Conservation (phyloP, 2,888 invertebrate species). For the Eremobia ochroleuca region DNA sequence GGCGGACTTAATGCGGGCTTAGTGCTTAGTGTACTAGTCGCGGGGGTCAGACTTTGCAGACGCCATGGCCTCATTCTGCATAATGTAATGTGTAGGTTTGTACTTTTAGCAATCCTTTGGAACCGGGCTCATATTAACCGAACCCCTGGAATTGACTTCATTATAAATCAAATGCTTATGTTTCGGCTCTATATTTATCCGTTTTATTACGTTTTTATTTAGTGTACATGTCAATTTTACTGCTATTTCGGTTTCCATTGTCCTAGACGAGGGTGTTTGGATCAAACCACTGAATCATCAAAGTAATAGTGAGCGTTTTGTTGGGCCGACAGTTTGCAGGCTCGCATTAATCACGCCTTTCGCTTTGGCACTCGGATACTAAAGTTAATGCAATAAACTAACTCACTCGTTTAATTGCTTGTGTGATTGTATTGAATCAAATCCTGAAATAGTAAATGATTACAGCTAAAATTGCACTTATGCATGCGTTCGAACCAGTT, state of each 20-base stretch:
- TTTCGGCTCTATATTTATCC: background rate
- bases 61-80: background rate
- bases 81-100: background rate
- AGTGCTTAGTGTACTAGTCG: too few species aligned
- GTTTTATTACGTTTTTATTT: constrained; percentile 13
- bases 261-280: constrained; percentile 13
- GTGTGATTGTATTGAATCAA: background rate
- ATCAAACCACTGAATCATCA: constrained; percentile 10
- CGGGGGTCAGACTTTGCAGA: background rate
- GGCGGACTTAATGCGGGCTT: too few species aligned
- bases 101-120: background rate
- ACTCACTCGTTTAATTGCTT: constrained; percentile 7
- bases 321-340: background rate
- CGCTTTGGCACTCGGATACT: constrained; percentile 6
- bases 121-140: too few species aligned
- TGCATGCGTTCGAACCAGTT: too few species aligned
- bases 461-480: background rate
- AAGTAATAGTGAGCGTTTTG: constrained; percentile 2
- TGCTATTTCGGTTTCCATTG: background rate
- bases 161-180: background rate
- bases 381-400: constrained; percentile 2
- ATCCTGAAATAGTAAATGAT: background rate
- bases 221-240: constrained; percentile 7
- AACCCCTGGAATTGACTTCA: background rate
- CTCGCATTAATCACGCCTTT: constrained; percentile 10